Evolutionary conservation across 2,888 invertebrate genomes (phyloP), one percentile per base, ranked within the genome.

Genomic region (Limnephilus rhombicus): DNA sequence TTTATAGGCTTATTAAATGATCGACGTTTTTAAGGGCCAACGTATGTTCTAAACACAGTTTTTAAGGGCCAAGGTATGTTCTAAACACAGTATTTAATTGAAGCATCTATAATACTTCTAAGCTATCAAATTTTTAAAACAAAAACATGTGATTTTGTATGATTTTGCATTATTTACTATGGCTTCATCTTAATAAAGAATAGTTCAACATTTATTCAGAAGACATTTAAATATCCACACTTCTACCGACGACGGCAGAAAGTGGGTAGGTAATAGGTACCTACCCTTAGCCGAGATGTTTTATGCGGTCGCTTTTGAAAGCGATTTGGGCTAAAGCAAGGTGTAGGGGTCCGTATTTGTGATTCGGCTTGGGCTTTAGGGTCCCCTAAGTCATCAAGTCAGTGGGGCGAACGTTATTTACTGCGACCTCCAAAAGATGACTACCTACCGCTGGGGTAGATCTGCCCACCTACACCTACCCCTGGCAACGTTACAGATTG

Each of bases 361-460:
- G 86, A 86, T 86, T 41, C 86, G 86, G 86, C 83, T 41, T 37
- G 45, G 86, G 86, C 45, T 45, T 24, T 45, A 29, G 45, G 86
- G 86, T 45, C 86, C 86, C 86, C 45, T 37, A 86, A 45, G 86
- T 86, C 86, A 86, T 86, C 86, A 86, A 86, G 45, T 86, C 86
- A 86, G 49, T 86, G 86, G 49, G 49, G 86, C 86, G 86, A 86
- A 86, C 45, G n/a, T 86, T 86, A 45, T 86, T 86, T 86, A 86
- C 86, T 86, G 86, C 86, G 86, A n/a, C 86, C 49, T 37, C 49
- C 86, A 45, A 68, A 85, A 86, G 86, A 45, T 83, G 24, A 83
- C 83, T 83, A 37, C 37, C 37, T 13, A 83, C 83, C 83, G 24
- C 24, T n/a, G 24, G 68, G n/a, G 68, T 68, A 68, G 68, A 7